These are phyloP conservation scores for Andrena dorsata DNA, from an alignment of 2,888 invertebrate genomes.

Conservation along the genomic window DNA sequence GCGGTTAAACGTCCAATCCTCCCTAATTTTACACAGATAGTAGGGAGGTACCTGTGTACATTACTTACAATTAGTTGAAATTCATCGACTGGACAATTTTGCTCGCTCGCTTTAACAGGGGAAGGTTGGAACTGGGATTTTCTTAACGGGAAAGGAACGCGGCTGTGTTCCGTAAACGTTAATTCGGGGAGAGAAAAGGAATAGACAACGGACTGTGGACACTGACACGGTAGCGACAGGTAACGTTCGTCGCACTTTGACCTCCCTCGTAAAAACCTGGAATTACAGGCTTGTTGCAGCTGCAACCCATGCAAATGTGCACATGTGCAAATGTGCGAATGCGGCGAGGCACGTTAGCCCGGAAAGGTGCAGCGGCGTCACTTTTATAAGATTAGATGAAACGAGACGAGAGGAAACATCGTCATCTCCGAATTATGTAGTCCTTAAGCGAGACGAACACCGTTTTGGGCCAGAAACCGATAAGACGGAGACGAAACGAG, in stretches of 20 bases:
- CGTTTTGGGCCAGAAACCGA: conserved; percentile 6
- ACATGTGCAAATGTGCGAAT: too few relatives aligned
- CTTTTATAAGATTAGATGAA: neutral
- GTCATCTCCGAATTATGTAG: neutral
- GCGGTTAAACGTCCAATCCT: conserved; percentile 34
- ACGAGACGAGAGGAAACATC: neutral
- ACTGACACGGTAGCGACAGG: conserved; percentile 4
- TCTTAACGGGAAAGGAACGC: neutral
- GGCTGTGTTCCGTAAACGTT: neutral
- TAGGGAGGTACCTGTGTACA: neutral
- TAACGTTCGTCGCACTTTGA: conserved; percentile 76
- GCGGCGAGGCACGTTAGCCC: conserved; percentile 13
- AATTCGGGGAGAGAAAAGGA: neutral
- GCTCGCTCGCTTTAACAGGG: too few relatives aligned
- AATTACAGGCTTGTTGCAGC: conserved; percentile 78
- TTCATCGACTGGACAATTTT: too few relatives aligned
- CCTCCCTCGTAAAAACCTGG: conserved; percentile 79
- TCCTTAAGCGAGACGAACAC: neutral
- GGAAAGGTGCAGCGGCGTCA: conserved; percentile 15
- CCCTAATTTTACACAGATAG: neutral
- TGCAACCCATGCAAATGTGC: conserved; percentile 74
- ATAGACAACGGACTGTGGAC: neutral
- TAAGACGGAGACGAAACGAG: conserved; percentile 8
- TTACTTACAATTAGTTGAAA: too few relatives aligned
- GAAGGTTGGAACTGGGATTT: neutral